These are phyloP conservation scores for Conus betulinus DNA, from an alignment of 1,140 invertebrate species.

Conservation along the genomic window DNA sequence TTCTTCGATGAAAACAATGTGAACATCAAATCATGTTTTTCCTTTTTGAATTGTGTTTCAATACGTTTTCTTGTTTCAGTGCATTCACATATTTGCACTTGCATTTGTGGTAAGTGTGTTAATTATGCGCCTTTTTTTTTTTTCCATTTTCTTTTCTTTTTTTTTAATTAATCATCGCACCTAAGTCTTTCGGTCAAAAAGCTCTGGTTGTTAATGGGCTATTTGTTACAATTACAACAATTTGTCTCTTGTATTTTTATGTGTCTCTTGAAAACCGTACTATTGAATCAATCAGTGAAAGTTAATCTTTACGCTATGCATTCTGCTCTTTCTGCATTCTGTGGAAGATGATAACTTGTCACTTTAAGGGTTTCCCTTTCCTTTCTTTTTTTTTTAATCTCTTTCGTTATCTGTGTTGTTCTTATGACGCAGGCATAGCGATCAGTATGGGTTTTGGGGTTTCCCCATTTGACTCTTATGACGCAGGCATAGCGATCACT, in stretches of 20 bases:
- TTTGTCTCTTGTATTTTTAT: neutral
- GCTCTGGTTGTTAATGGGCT: neutral
- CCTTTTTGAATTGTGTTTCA: neutral
- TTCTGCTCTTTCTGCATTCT: neutral
- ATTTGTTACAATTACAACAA: neutral
- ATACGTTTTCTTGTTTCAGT: neutral
- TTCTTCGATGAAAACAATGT: neutral
- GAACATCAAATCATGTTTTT: neutral
- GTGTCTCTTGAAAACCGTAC: neutral
- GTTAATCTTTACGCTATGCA: neutral
- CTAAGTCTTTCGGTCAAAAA: slow-evolving; percentile 10
- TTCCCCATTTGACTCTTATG: neutral
- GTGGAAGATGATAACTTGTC: neutral
- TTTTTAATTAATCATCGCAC: neutral
- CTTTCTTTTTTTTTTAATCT: neutral
- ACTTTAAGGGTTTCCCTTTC: neutral
- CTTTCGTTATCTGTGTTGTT: neutral
- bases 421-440: neutral
- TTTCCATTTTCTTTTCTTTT: neutral
- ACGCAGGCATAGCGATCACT: neutral
- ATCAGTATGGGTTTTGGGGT: neutral
- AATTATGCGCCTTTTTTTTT: neutral
- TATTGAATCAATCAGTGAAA: slow-evolving; percentile 2
- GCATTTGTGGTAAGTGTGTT: neutral
- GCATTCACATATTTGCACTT: neutral